Conservation (phyloP, 1,140 invertebrate genomes). For the Halesus radiatus region DNA sequence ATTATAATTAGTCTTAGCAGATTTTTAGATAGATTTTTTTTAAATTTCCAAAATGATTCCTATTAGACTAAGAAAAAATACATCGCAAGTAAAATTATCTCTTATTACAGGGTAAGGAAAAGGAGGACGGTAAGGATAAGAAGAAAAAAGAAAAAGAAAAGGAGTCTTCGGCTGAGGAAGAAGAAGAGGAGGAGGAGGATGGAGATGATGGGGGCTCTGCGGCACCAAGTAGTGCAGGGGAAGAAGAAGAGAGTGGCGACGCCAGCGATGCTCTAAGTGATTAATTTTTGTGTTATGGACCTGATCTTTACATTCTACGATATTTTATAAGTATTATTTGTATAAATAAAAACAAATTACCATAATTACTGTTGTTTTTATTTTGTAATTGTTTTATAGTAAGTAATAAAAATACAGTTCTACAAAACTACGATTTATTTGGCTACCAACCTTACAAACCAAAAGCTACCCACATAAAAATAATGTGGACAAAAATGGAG, state of each 20-base stretch:
- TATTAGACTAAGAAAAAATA: too few species aligned
- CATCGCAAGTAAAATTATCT: not conserved
- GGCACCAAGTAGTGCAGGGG: constrained; percentile 29
- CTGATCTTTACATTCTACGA: not conserved
- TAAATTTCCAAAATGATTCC: too few species aligned
- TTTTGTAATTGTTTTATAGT: too few species aligned
- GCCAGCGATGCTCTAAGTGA: constrained; percentile 46
- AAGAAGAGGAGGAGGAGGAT: constrained; percentile 48
- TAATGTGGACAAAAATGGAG: too few species aligned
- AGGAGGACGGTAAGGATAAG: constrained; percentile 62
- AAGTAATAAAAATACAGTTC: too few species aligned
- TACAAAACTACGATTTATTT: too few species aligned
- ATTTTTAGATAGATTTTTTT: too few species aligned
- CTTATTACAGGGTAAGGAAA: constrained; percentile 22
- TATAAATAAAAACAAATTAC: too few species aligned
- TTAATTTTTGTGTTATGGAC: constrained; percentile 14
- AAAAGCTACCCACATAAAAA: too few species aligned
- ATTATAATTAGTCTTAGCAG: too few species aligned
- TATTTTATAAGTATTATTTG: not conserved
- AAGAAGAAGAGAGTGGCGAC: constrained; percentile 25
- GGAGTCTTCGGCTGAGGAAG: constrained; percentile 48
- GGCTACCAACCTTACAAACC: too few species aligned
- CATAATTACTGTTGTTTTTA: too few species aligned
- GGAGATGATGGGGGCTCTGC: not conserved
- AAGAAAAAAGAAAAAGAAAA: constrained; percentile 47